These are phyloP conservation scores for Apis cerana DNA, from an alignment of 1,140 invertebrate genomes.

Conservation along the genomic window DNA sequence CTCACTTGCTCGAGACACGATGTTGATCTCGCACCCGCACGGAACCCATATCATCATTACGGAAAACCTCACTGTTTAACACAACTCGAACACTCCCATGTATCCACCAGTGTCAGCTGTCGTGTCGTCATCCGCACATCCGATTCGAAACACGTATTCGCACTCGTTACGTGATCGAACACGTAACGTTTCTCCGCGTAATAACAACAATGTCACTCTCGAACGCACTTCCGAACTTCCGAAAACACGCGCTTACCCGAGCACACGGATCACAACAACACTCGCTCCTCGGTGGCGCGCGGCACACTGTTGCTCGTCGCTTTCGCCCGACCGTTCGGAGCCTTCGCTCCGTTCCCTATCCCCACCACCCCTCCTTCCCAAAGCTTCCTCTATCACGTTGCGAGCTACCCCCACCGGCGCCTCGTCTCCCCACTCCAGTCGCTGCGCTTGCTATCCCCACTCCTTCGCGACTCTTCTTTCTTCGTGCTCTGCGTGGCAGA, in stretches of 20 bases:
- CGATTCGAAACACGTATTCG: background rate
- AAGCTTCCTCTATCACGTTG: constrained; percentile 10
- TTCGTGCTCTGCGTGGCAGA: constrained; percentile 40
- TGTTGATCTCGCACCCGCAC: background rate
- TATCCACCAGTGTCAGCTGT: constrained; percentile 7
- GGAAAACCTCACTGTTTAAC: background rate
- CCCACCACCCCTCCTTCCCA: constrained; percentile 23
- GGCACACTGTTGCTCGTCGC: constrained; percentile 77
- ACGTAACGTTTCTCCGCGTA: background rate
- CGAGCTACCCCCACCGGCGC: constrained; percentile 16
- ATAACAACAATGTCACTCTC: background rate
- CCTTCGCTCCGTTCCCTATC: constrained; percentile 36
- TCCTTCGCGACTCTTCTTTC: constrained; percentile 35
- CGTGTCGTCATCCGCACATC: background rate
- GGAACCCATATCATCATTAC: background rate
- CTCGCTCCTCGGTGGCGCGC: constrained; percentile 69
- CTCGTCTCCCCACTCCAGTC: background rate
- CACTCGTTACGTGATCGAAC: background rate
- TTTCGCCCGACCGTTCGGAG: constrained; percentile 53
- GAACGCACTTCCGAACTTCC: background rate
- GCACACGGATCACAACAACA: background rate
- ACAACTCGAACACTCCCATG: background rate
- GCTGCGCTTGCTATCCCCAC: constrained; percentile 16
- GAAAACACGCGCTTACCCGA: background rate
- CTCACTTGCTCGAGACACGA: background rate